Conservation (phyloP, 2,797 vertebrate species). For the Babyrousa celebensis region DNA sequence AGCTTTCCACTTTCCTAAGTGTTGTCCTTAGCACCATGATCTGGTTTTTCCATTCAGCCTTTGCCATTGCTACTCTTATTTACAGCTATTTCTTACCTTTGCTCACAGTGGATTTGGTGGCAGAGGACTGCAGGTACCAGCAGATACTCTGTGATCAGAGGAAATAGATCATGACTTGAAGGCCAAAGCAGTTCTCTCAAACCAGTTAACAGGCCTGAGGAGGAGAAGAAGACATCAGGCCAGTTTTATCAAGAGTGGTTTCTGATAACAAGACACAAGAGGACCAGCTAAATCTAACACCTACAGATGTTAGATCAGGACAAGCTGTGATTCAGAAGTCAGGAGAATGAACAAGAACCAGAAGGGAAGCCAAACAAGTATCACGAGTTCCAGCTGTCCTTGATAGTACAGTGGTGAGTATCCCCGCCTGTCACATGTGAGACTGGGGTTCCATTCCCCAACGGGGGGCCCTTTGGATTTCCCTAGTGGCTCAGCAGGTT, state of each 20-base stretch:
- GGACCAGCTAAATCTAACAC: background rate
- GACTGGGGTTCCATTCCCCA: too few species aligned
- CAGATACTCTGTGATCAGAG: background rate
- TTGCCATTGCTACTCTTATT: background rate
- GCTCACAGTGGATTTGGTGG: background rate
- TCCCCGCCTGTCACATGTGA: too few species aligned
- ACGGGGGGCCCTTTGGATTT: too few species aligned
- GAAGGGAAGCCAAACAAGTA: background rate
- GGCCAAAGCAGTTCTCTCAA: conserved; percentile 18
- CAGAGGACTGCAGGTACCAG: background rate
- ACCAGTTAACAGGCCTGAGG: background rate
- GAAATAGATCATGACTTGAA: background rate
- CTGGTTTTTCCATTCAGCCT: background rate
- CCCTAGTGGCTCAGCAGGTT: too few species aligned
- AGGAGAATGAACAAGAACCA: background rate
- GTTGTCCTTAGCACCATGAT: background rate
- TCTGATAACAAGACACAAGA: conserved; percentile 41
- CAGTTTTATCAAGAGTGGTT: background rate
- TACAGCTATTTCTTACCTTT: background rate
- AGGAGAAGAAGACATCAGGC: background rate
- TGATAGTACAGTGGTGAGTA: too few species aligned
- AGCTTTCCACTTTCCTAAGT: background rate
- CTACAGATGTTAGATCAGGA: background rate
- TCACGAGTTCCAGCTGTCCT: background rate
- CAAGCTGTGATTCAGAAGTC: background rate